phyloP scores from a whole-genome alignment of 2,888 invertebrate genomes.

The Agrotis clavis region DNA sequence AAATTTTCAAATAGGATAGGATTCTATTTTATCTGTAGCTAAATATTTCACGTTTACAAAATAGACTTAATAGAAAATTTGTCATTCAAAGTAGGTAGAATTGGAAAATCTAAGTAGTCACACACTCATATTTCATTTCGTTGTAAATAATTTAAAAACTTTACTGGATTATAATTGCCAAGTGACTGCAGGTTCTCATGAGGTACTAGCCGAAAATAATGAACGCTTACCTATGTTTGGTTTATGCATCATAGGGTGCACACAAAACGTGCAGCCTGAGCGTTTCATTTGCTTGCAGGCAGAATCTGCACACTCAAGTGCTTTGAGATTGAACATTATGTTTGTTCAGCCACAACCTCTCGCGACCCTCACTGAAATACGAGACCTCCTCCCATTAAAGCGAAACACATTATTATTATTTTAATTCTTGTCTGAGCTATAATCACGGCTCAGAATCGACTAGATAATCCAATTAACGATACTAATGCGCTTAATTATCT shows the following conservation, averaged over 20 bases:
- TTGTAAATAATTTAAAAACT: background rate
- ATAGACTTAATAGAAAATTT: too few species aligned
- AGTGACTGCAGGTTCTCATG: conserved; percentile 2
- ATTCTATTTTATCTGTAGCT: too few species aligned
- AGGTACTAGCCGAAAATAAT: conserved; percentile 29
- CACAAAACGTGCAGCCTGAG: conserved; percentile 29
- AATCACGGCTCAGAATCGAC: conserved; percentile 38
- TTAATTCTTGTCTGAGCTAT: conserved; percentile 20
- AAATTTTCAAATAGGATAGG: background rate
- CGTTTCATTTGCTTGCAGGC: conserved; percentile 43
- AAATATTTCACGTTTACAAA: too few species aligned
- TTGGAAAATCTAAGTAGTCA: background rate
- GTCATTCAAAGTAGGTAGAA: too few species aligned
- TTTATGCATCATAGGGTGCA: conserved; percentile 43
- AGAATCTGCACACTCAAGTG: conserved; percentile 43
- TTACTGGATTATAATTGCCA: background rate
- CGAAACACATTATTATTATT: conserved; percentile 39
- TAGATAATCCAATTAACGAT: conserved; percentile 40
- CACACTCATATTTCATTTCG: background rate
- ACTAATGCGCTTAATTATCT: conserved; percentile 40
- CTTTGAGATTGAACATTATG: conserved; percentile 36
- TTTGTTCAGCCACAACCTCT: conserved; percentile 28
- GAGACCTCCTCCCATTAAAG: conserved; percentile 13
- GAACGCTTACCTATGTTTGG: conserved; percentile 33
- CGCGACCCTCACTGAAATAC: conserved; percentile 20